phyloP scores from a whole-genome alignment of 2,797 vertebrate genomes.

The Phrynocephalus vlangalii region DNA sequence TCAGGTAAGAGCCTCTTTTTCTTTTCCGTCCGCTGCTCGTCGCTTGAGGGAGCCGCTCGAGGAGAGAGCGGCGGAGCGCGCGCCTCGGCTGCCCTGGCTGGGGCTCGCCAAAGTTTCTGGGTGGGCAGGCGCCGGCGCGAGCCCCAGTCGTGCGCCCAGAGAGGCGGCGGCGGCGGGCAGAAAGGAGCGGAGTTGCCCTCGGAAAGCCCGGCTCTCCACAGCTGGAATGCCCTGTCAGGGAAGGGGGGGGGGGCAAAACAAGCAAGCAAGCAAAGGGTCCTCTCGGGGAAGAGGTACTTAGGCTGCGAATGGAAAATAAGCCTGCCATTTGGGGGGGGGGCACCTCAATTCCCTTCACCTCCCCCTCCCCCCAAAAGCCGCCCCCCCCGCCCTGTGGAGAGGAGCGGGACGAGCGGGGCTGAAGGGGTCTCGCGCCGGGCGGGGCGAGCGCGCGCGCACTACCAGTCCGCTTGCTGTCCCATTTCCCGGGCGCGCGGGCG shows the following conservation, averaged over 20 bases:
- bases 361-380: too few relatives aligned
- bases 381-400: too few relatives aligned
- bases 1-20: background rate
- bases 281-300: background rate
- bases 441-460: too few relatives aligned
- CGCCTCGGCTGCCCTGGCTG: background rate
- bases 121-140: background rate
- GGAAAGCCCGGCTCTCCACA: background rate
- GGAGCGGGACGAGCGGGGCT: too few relatives aligned
- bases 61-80: background rate
- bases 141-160: too few relatives aligned
- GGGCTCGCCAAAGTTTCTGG: constrained; percentile 24
- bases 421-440: too few relatives aligned
- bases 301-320: too few relatives aligned
- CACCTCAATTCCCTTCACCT: too few relatives aligned
- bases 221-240: background rate
- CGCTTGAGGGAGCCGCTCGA: background rate
- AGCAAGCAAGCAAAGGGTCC: background rate
- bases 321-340: background rate
- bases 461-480: too few relatives aligned
- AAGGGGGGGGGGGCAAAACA: background rate
- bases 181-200: too few relatives aligned
- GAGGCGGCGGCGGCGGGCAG: background rate
- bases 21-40: background rate
- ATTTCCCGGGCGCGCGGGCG: too few relatives aligned